Evolutionary conservation across 2,888 invertebrate genomes (phyloP), one percentile per base, ranked within the genome.

Genomic region (Cacoxenus indagator): DNA sequence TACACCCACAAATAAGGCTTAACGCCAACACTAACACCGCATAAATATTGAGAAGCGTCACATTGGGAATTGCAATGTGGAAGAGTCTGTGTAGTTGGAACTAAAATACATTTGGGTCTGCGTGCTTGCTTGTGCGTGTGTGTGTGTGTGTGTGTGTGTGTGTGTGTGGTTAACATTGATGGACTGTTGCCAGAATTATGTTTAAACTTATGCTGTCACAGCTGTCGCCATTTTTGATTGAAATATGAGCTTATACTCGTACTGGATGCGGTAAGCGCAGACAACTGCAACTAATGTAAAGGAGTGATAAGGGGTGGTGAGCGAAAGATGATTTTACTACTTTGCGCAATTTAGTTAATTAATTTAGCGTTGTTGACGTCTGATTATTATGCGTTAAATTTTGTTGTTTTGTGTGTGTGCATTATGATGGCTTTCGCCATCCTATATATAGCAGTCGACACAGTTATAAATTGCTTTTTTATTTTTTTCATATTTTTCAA

Each of bases 161-260:
- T 51, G 51, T 6, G 22, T 51, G 51, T 17, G 51, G 37, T 37
- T 37, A 11, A 26, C 45, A 45, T 78, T 81, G 82, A 83, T 83
- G 80, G 80, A 83, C 77, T 80, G 70, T 80, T 81, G 82, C 83
- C 82, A 81, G 82, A 81, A 83, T 83, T 70, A 83, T 81, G 81
- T 81, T 82, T 75, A 67, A 82, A 83, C 81, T 83, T 82, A 83
- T 76, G 83, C 75, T 73, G 73, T 71, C 80, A 73, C 80, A 80
- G 80, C 83, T 80, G 80, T 83, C 83, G 80, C 82, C 43, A 75
- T 72, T 76, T 83, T 83, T 80, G 82, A 80, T 80, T 80, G 80
- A 80, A 80, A 80, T 83, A 80, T 37, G 37, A 37, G 37, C 37
- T 37, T 37, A 2, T 37, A 14, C 14, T 37, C 37, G 37, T 37